Evolutionary conservation across 64 coral and sea anemone genomes (phyloP), one percentile per base, ranked within the genome.

Genomic region (Platygyra sinensis): DNA sequence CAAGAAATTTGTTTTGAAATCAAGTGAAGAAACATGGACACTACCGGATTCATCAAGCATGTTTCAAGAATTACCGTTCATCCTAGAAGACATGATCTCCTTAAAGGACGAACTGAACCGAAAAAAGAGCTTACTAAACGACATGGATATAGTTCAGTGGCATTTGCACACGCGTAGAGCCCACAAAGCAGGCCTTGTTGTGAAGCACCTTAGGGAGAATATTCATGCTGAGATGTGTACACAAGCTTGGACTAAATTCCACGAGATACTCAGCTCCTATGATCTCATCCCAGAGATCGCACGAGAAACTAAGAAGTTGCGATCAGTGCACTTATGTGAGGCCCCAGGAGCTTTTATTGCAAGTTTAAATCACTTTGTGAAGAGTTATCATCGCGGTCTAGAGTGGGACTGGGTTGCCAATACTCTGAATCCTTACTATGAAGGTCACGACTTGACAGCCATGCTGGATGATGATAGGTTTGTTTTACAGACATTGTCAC

Each of bases 381-480:
- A 91, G 73, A 89, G 87, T 27, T 60, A 74, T 50, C 51, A 73
- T 55, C 73, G 33, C 24, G 79, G 30, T 33, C 1, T 96, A 0
- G 49, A 86, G 22, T 99, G 97, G 97, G 18, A 95, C 0, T 99
- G 97, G 97, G 2, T 93, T 6, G 97, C 83, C 0, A 73, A 88
- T 4, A 95, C 97, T 22, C 86, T 99, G 33, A 99, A 88, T 64
- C 97, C 97, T 4, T 96, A 96, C 62, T 99, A 94, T 78, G 97
- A 99, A 59, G 97, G 97, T 16, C 80, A 99, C 80, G 89, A 94
- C 71, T 89, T 93, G 16, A 89, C 63, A 60, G 91, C 88, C 73
- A 95, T 99, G 97, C 29, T 99, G 15, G 91, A 95, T 50, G 94
- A 95, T 80, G 97, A 99, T 32, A 88, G 82, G 71, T 99, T 99